Evolutionary conservation across 2,113 vertebrate genomes (phyloP).

Genomic region (Agelaius tricolor): DNA sequence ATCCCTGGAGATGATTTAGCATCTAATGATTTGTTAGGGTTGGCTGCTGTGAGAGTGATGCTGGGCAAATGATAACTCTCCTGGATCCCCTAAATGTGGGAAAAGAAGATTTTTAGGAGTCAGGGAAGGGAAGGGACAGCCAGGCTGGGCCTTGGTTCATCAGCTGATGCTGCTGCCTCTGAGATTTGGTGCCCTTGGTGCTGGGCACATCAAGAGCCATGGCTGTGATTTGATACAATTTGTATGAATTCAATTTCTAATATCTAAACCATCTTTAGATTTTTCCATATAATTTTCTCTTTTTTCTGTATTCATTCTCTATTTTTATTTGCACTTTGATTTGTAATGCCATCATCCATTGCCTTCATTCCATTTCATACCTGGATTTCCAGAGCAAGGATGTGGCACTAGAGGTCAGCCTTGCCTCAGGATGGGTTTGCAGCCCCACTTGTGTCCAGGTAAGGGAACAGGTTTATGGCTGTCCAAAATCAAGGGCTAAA

Average conservation of each 20-base stretch:
- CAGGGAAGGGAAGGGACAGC: background rate
- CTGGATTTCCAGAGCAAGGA: background rate
- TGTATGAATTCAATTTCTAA: background rate
- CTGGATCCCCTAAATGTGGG: rapidly evolving
- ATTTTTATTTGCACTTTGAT: background rate
- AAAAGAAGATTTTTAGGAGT: background rate
- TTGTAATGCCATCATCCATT: rapidly evolving
- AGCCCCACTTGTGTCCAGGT: background rate
- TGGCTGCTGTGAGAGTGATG: rapidly evolving
- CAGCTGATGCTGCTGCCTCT: background rate
- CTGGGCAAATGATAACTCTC: background rate
- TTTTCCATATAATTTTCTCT: background rate
- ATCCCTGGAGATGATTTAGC: rapidly evolving
- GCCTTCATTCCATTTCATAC: rapidly evolving
- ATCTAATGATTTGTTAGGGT: too few species aligned
- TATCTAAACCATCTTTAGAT: background rate
- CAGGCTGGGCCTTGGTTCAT: background rate
- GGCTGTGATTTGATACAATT: background rate
- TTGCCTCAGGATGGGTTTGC: background rate
- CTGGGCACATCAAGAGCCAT: background rate
- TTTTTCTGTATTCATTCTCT: rapidly evolving
- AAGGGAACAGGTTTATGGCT: background rate
- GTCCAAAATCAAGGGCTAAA: background rate
- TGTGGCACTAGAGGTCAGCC: slow-evolving; percentile 11
- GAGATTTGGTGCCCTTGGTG: rapidly evolving